Percentiles rank a stretch among this genome's conserved stretches.
Evolutionary conservation across 2,113 vertebrate genomes (phyloP).

Genomic region (Furnarius figulus): DNA sequence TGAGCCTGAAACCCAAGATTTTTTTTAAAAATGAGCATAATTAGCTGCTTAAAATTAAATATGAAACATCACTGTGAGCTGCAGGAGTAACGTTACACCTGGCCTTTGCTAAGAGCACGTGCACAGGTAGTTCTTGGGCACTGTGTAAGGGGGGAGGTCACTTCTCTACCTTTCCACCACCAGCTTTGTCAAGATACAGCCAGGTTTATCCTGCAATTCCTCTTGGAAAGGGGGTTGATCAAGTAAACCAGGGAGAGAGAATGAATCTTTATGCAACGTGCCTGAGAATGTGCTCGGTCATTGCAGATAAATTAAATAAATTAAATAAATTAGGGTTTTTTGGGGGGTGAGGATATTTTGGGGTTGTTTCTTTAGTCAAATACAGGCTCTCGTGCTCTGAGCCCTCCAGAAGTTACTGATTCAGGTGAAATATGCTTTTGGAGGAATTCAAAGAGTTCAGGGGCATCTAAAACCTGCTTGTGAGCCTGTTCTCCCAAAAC

Average conservation of each 20-base stretch:
- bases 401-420: neutral
- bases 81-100: neutral
- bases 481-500: accelerated
- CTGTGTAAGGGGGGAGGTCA: accelerated
- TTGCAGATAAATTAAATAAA: neutral
- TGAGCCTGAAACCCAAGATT: neutral
- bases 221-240: neutral
- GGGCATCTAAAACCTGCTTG: neutral
- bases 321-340: too few species aligned
- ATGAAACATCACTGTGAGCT: accelerated
- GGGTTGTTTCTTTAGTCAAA: neutral
- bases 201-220: neutral
- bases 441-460: neutral
- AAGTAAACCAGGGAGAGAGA: neutral
- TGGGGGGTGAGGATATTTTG: accelerated
- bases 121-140: neutral
- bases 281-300: neutral
- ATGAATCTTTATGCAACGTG: neutral
- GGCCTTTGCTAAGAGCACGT: neutral
- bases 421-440: neutral
- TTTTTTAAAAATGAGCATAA: neutral
- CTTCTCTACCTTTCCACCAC: neutral
- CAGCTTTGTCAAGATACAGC: neutral
- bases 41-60: neutral
- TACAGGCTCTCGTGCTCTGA: neutral